Conservation (phyloP, 2,113 vertebrate species). For the Colossoma macropomum region DNA sequence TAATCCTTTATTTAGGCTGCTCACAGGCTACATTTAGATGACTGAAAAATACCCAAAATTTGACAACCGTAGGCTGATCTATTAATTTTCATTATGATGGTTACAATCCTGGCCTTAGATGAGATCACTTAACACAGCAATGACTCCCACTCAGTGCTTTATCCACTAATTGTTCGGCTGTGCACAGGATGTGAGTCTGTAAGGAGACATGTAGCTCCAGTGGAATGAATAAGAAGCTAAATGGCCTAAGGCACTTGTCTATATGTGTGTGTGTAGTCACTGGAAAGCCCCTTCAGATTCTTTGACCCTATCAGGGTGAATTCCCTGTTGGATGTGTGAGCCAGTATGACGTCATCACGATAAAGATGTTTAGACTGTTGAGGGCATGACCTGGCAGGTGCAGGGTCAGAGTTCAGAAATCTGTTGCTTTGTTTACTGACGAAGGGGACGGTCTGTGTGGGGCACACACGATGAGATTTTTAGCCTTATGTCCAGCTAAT, state of each 20-base stretch:
- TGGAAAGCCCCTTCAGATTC: constrained; percentile 33
- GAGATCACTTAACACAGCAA: constrained; percentile 22
- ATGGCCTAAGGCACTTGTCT: background rate
- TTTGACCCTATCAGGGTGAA: constrained; percentile 16
- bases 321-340: constrained; percentile 1
- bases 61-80: background rate
- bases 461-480: background rate
- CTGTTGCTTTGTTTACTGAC: constrained; percentile 26
- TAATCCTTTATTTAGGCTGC: background rate
- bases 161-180: background rate
- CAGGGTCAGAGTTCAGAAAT: constrained; percentile 7
- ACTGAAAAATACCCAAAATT: constrained; percentile 32
- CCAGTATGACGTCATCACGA: background rate
- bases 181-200: constrained; percentile 31
- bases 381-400: background rate
- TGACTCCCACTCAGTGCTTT: constrained; percentile 29
- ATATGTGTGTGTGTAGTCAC: background rate
- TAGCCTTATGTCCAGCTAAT: background rate
- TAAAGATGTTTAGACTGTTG: constrained; percentile 1
- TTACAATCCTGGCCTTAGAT: background rate
- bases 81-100: constrained; percentile 24
- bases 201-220: constrained; percentile 4
- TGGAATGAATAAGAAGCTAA: constrained; percentile 39
- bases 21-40: constrained; percentile 25
- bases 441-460: background rate